Evolutionary conservation across 2,888 invertebrate species (phyloP), one percentile per base, ranked within the genome.

Genomic region (Conchocele bisecta): DNA sequence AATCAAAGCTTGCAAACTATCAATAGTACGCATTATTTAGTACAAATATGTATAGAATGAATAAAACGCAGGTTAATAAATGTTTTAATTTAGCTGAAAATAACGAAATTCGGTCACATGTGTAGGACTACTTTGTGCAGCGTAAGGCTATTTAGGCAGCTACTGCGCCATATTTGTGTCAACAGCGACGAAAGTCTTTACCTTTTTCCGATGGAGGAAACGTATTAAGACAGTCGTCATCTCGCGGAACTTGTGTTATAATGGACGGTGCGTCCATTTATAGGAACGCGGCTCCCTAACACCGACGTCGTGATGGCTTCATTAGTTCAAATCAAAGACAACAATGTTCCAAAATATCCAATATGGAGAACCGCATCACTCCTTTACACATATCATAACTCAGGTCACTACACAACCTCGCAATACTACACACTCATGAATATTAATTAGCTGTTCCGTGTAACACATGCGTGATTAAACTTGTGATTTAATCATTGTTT

Each of bases 191-290:
- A 63, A 65, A 63, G 57, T 67, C 83, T 90, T 94, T 94, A 97
- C 97, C 96, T 96, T 97, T 96, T 93, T 96, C 97, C 93, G 86
- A 84, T 84, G 95, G 94, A 93, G 95, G 94, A 94, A 95, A 95
- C 93, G 95, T 96, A 94, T 95, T 96, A 93, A 96, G 94, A 94
- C 96, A 95, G 93, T 97, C 97, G 94, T 97, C 97, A 95, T 97
- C 97, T 94, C 97, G 95, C 94, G 96, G 96, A 94, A 97, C 97
- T 95, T 97, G 97, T 93, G 97, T 97, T 93, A 97, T 97, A 94
- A 97, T 97, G 95, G 97, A 97, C 96, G 97, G 96, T 95, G 96
- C 96, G 96, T 97, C 97, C 97, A 89, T 89, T 77, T 87, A 89
- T 82, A 81, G 73, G 61, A 58, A 73, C 74, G 67, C 64, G 57